These are phyloP conservation scores for Brachyptera putata DNA, from an alignment of 2,888 invertebrate species.

Conservation along the genomic window DNA sequence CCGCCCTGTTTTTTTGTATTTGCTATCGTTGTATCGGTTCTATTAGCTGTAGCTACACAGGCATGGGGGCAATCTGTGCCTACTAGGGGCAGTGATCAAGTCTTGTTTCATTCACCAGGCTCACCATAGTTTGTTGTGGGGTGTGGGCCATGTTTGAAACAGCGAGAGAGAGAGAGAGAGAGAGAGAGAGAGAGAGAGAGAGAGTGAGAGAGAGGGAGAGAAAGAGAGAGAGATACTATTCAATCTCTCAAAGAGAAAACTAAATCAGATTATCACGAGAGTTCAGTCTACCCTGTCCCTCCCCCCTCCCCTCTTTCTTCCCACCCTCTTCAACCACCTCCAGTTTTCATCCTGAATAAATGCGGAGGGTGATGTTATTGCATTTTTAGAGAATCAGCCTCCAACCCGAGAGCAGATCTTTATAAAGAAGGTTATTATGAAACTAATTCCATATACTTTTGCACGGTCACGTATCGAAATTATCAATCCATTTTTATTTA, in stretches of 20 bases:
- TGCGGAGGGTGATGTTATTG: constrained; percentile 24
- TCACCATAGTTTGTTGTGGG: too few relatives aligned
- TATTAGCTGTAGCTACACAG: too few relatives aligned
- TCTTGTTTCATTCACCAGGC: too few relatives aligned
- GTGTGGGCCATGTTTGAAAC: background rate
- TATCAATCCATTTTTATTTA: constrained; percentile 13
- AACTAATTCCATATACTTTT: constrained; percentile 17
- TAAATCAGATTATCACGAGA: constrained; percentile 30
- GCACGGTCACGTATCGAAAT: constrained; percentile 15
- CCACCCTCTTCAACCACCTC: background rate
- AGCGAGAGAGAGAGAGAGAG: too few relatives aligned
- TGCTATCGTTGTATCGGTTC: too few relatives aligned
- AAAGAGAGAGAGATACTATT: constrained; percentile 17
- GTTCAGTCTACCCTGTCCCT: background rate
- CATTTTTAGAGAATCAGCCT: constrained; percentile 25
- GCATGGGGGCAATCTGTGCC: too few relatives aligned
- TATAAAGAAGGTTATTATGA: constrained; percentile 16
- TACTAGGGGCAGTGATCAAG: too few relatives aligned
- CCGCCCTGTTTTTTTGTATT: too few relatives aligned
- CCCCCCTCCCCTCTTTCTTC: background rate
- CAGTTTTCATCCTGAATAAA: background rate
- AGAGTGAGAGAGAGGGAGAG: constrained; percentile 1
- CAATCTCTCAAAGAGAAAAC: constrained; percentile 30
- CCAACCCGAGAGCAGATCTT: background rate
- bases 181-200: constrained; percentile 2